Evolutionary conservation across 2,888 invertebrate genomes (phyloP).

Genomic region (Sminthurinus aureus): DNA sequence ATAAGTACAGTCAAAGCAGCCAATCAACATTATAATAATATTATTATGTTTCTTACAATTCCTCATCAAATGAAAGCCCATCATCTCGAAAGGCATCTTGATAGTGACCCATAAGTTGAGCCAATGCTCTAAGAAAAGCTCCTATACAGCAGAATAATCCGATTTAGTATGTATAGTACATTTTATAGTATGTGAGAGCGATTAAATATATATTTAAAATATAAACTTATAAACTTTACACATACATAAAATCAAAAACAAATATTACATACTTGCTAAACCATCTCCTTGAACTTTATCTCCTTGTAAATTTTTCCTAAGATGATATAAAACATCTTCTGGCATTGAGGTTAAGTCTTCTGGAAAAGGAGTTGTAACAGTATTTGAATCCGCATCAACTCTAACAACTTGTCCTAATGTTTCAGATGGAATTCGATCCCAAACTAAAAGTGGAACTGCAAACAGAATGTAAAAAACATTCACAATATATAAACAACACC

Average conservation of each 20-base stretch:
- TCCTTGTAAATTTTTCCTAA: constrained; percentile 53
- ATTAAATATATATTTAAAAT: too few species aligned
- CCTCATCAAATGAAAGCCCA: constrained; percentile 52
- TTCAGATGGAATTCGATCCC: constrained; percentile 70
- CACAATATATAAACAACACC: too few species aligned
- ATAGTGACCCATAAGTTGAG: constrained; percentile 93
- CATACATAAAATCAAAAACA: too few species aligned
- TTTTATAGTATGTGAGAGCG: too few species aligned
- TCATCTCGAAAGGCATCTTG: constrained; percentile 79
- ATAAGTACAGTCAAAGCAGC: constrained; percentile 1
- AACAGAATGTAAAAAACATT: too few species aligned
- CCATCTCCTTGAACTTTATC: constrained; percentile 79
- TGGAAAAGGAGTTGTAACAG: constrained; percentile 80
- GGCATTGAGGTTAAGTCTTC: constrained; percentile 91
- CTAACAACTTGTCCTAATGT: constrained; percentile 95
- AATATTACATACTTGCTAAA: too few species aligned
- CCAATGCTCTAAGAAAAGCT: constrained; percentile 89
- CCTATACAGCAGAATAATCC: too few species aligned
- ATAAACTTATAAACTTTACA: too few species aligned
- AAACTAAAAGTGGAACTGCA: constrained; percentile 87
- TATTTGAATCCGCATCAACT: constrained; percentile 90
- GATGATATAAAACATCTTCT: constrained; percentile 78
- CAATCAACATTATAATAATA: too few species aligned
- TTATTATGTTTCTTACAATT: constrained; percentile 49
- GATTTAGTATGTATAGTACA: too few species aligned